These are phyloP conservation scores for Pangasianodon hypophthalmus DNA, from an alignment of 2,113 vertebrate species.

Conservation along the genomic window DNA sequence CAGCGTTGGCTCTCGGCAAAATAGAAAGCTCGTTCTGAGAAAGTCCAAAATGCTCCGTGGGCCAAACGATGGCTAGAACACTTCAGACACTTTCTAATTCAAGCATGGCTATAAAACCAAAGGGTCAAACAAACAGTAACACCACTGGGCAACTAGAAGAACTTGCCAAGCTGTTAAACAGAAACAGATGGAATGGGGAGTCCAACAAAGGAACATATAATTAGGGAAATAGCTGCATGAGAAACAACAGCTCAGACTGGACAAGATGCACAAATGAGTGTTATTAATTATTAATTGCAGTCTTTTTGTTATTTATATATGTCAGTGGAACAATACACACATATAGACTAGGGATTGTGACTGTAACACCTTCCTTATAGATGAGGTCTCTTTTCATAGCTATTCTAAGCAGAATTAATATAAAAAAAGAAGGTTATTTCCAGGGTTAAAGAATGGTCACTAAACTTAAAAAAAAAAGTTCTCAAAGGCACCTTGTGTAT, in stretches of 20 bases:
- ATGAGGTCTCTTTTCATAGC: not conserved
- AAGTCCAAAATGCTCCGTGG: not conserved
- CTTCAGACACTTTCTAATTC: conserved; percentile 47
- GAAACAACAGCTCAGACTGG: conserved; percentile 37
- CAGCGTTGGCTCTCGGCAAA: not conserved
- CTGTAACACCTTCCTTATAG: not conserved
- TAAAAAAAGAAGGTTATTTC: not conserved
- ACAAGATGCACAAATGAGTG: conserved; percentile 12
- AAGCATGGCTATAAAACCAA: conserved; percentile 48
- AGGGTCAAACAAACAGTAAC: conserved; percentile 53
- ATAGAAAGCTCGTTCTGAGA: not conserved
- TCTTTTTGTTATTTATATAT: not conserved
- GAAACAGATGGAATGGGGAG: conserved; percentile 47
- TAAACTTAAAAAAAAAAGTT: not conserved
- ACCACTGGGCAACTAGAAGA: conserved; percentile 42
- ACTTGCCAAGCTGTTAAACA: conserved; percentile 46
- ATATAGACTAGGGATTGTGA: not conserved
- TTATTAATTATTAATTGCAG: conserved; percentile 9
- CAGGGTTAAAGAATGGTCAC: too few species aligned
- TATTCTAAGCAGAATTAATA: not conserved
- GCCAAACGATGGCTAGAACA: conserved; percentile 23
- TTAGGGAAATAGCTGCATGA: conserved; percentile 46
- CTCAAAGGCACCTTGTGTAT: not conserved
- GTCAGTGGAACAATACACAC: not conserved
- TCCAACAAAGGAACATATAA: conserved; percentile 47